Evolutionary conservation across 2,888 invertebrate genomes (phyloP).

Genomic region (Girardia tigrina): DNA sequence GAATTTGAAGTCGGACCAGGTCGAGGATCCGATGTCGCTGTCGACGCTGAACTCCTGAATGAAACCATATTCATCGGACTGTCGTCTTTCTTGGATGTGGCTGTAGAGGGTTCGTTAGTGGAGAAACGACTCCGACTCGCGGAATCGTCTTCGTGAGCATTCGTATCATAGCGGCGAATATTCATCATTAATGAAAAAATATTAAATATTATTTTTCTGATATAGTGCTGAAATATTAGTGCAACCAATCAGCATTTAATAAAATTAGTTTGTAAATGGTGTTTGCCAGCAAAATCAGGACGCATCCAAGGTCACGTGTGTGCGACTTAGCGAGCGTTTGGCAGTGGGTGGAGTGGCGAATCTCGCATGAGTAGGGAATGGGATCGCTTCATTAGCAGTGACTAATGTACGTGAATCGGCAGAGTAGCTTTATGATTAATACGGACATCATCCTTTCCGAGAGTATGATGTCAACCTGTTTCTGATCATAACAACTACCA

Average conservation of each 20-base stretch:
- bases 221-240: neutral
- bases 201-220: neutral
- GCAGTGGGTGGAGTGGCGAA: slow-evolving; percentile 15
- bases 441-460: neutral
- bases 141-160: neutral
- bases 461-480: neutral
- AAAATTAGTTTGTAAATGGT: neutral
- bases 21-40: neutral
- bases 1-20: neutral
- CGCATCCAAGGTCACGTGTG: slow-evolving; percentile 7
- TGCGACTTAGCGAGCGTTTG: neutral
- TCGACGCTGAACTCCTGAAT: neutral
- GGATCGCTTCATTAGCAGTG: neutral
- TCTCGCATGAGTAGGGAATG: neutral
- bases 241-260: neutral
- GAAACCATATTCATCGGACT: neutral
- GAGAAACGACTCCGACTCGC: neutral
- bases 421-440: neutral
- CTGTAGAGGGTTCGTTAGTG: neutral
- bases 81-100: neutral
- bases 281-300: slow-evolving; percentile 13
- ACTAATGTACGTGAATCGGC: slow-evolving; percentile 16
- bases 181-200: neutral
- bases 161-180: neutral
- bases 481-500: neutral